Evolutionary conservation across 2,888 invertebrate species (phyloP).

Genomic region (Tetropium fuscum): DNA sequence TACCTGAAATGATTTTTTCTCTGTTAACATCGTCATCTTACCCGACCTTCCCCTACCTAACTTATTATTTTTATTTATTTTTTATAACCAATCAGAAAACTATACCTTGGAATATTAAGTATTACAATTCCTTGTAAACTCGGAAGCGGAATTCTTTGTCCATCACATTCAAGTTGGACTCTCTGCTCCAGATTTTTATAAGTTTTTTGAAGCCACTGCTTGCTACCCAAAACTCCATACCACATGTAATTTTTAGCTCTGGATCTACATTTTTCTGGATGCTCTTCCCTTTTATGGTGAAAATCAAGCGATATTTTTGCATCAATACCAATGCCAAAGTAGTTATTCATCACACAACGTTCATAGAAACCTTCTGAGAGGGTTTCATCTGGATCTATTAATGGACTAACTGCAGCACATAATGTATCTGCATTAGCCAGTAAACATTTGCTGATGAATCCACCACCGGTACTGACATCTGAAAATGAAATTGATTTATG

Average conservation of each 20-base stretch:
- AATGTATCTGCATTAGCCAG: slow-evolving; percentile 96
- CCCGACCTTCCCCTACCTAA: no score
- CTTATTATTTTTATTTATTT: no score
- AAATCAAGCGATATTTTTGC: slow-evolving; percentile 98
- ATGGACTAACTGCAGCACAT: slow-evolving; percentile 95
- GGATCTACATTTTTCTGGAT: slow-evolving; percentile 95
- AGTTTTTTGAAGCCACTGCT: slow-evolving; percentile 87
- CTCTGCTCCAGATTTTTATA: slow-evolving; percentile 96
- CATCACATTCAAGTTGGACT: slow-evolving; percentile 96
- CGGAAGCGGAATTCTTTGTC: slow-evolving; percentile 93
- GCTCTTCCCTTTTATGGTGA: slow-evolving; percentile 96
- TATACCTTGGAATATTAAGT: slow-evolving; percentile 93
- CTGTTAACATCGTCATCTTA: no score
- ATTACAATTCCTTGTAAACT: slow-evolving; percentile 97
- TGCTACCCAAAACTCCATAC: slow-evolving; percentile 86
- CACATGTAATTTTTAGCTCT: slow-evolving; percentile 97
- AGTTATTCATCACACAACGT: slow-evolving; percentile 98
- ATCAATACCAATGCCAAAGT: slow-evolving; percentile 98
- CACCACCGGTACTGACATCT: slow-evolving; percentile 71
- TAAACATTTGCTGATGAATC: slow-evolving; percentile 94
- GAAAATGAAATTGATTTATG: slow-evolving; percentile 11
- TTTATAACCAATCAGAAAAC: no score
- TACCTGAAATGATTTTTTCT: no score
- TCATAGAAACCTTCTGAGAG: slow-evolving; percentile 91
- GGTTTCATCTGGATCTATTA: slow-evolving; percentile 93